These are phyloP conservation scores for Sinelater perroti DNA, from an alignment of 2,888 invertebrate species.

Conservation along the genomic window DNA sequence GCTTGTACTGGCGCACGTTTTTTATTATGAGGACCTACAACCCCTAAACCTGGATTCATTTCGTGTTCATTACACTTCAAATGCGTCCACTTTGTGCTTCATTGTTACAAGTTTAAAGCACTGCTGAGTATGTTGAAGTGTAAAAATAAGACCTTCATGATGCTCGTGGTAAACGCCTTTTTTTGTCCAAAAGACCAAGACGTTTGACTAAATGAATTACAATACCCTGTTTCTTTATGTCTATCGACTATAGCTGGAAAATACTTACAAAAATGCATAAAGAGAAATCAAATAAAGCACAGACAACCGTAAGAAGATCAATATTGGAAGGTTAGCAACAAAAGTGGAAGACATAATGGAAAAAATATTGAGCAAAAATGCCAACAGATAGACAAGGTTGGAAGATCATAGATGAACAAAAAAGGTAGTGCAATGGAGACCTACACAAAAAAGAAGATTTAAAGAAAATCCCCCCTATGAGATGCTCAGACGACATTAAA, in stretches of 20 bases:
- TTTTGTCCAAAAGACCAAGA: constrained; percentile 92
- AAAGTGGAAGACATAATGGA: no score
- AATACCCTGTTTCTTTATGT: constrained; percentile 91
- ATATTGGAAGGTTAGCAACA: no score
- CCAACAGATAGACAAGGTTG: no score
- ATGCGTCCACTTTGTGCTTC: constrained; percentile 61
- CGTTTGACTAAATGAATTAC: constrained; percentile 82
- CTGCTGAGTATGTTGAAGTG: constrained; percentile 93
- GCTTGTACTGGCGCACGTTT: constrained; percentile 83
- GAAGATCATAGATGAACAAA: no score
- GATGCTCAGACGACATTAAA: no score
- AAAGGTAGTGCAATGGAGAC: no score
- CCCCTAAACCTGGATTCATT: constrained; percentile 92
- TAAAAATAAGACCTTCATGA: constrained; percentile 88
- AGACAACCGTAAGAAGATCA: no score
- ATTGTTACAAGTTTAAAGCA: constrained; percentile 85
- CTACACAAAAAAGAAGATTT: no score
- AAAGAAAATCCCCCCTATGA: no score
- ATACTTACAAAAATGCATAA: no score
- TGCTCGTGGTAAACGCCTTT: constrained; percentile 93
- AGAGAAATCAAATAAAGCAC: no score
- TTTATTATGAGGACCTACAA: constrained; percentile 83
- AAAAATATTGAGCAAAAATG: no score
- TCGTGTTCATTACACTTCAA: constrained; percentile 94
- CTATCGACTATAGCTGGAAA: constrained; percentile 78